Conservation (phyloP, 92 coral and sea anemone species). For the Ricordea florida region DNA sequence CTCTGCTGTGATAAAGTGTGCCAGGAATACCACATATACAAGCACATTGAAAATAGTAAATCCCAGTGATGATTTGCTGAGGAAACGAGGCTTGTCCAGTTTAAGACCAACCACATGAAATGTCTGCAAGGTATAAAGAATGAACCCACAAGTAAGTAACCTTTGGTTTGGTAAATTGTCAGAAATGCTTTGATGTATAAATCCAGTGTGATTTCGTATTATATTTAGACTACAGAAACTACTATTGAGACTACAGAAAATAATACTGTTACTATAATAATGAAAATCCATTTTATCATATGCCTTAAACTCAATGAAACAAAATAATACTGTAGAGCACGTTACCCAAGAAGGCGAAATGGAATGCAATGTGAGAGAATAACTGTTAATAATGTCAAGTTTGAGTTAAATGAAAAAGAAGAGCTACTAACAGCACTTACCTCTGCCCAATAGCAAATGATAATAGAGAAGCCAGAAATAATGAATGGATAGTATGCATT, state of each 20-base stretch:
- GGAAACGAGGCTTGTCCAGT: conserved; percentile 90
- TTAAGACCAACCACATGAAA: conserved; percentile 91
- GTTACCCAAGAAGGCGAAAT: not conserved
- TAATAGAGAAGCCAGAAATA: conserved; percentile 93
- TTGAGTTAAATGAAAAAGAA: too few species aligned
- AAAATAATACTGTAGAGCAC: not conserved
- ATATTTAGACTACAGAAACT: too few species aligned
- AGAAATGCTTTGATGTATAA: too few species aligned
- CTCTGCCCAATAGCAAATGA: conserved; percentile 99
- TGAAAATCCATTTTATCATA: too few species aligned
- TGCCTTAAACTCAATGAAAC: too few species aligned
- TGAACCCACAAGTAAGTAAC: too few species aligned
- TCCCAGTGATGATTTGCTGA: conserved; percentile 82
- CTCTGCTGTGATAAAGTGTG: conserved; percentile 78
- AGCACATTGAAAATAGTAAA: conserved; percentile 75
- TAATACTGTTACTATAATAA: too few species aligned
- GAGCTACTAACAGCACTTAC: conserved; percentile 26
- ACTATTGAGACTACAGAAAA: too few species aligned
- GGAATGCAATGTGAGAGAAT: not conserved
- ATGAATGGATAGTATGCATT: conserved; percentile 90
- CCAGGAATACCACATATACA: conserved; percentile 71
- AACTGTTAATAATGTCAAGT: too few species aligned
- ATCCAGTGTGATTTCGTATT: too few species aligned
- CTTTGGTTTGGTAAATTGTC: too few species aligned
- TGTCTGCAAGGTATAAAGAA: conserved; percentile 77